Base-by-base conservation (phyloP, 2,888 invertebrate species). In the Cosmopolites sordidus region DNA sequence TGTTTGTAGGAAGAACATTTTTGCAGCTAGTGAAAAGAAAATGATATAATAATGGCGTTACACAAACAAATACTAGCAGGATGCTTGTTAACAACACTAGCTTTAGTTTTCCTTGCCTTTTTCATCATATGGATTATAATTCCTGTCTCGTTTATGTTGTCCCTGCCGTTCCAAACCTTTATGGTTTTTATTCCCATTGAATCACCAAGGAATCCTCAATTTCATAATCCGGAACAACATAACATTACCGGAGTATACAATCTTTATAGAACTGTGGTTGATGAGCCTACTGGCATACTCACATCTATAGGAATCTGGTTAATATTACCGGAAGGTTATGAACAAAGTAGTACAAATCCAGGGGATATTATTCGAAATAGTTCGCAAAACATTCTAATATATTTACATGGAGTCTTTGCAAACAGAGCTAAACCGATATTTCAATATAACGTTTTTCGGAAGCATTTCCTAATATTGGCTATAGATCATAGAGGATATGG, bases 401-500 rank as follows among this genome's bases (percentile, higher is more conserved):
- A 66, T 27, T 49, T 64, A 15, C 66, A 67, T 41, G 64, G 66
- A 9, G 63, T 66, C 9, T 72, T 63, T 11, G 59, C 63, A 18
- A 60, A 51, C 48, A 54, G 63, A 48, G 59, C 63, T 8, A 48
- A 59, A 54, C 62, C 64, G 16, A 22, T 50, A 60, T 38, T 48
- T 1, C 58, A 58, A 6, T 66, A 66, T 30, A 43, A 46, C 66
- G 72, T 88, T 39, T 75, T 92, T 16, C 78, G 83, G 51, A 76
- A 78, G 51, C 72, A 87, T 66, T 89, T 83, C 68, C 89, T 92
- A 71, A 83, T 92, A 1, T 73, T 93, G 57, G 78, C 88, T 6
- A 81, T 90, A 63, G 93, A 93, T 72, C 93, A 92, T 71, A 78
- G 92, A 78, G 84, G 68, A 43, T 73, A 68, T 57, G 73, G 66